Evolutionary conservation across 2,113 vertebrate species (phyloP).

Genomic region (Bubalus kerabau): DNA sequence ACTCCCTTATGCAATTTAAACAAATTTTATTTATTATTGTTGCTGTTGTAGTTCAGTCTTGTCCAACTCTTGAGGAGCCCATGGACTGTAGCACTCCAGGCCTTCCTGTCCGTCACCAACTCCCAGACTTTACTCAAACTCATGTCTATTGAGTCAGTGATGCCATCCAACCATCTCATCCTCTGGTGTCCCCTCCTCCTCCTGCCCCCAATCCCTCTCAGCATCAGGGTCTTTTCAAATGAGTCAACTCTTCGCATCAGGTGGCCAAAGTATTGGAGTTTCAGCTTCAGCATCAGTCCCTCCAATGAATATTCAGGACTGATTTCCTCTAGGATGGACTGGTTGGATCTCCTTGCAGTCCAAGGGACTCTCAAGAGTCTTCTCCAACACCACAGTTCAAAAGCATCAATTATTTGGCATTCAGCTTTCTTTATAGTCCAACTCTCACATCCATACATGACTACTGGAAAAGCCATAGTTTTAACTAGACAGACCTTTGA

Average conservation of each 20-base stretch:
- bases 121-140: background rate
- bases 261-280: background rate
- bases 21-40: background rate
- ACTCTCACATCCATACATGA: background rate
- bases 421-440: background rate
- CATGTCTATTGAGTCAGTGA: background rate
- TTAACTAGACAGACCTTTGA: background rate
- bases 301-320: background rate
- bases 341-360: background rate
- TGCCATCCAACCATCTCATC: background rate
- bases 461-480: background rate
- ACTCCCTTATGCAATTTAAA: background rate
- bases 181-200: background rate
- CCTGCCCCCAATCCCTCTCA: rapidly evolving
- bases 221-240: background rate
- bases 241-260: background rate
- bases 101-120: background rate
- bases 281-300: background rate
- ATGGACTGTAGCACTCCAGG: background rate
- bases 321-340: background rate
- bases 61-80: background rate
- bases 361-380: background rate
- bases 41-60: background rate
- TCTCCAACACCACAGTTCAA: background rate
- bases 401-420: background rate